These are phyloP conservation scores for Lycia hirtaria DNA, from an alignment of 2,888 invertebrate species.

Conservation along the genomic window DNA sequence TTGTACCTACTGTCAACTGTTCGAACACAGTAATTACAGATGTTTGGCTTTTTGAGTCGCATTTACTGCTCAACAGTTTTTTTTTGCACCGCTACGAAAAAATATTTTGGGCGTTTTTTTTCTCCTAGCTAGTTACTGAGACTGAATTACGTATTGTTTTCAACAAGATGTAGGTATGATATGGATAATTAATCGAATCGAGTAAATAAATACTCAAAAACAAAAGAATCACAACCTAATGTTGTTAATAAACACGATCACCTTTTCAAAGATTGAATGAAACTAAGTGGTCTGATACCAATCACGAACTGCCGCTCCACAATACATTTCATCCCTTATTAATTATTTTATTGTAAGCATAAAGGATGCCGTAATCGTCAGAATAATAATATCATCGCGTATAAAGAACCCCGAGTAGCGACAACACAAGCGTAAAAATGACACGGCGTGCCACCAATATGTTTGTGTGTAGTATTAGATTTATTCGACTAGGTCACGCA, in stretches of 20 bases:
- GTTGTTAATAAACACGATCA: slow-evolving; percentile 70
- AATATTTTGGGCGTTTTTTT: not conserved
- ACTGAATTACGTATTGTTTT: not conserved
- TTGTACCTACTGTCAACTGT: slow-evolving; percentile 82
- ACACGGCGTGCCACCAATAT: slow-evolving; percentile 81
- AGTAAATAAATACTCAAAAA: slow-evolving; percentile 16
- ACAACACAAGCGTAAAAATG: slow-evolving; percentile 85
- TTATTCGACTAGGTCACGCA: slow-evolving; percentile 85
- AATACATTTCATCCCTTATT: slow-evolving; percentile 85
- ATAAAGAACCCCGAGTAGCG: slow-evolving; percentile 83
- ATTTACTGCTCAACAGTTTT: slow-evolving; percentile 1
- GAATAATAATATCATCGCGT: slow-evolving; percentile 85
- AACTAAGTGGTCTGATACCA: slow-evolving; percentile 76
- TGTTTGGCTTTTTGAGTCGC: slow-evolving; percentile 27
- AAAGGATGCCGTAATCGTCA: slow-evolving; percentile 85
- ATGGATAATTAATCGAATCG: not conserved
- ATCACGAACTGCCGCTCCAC: slow-evolving; percentile 76
- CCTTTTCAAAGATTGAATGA: slow-evolving; percentile 72
- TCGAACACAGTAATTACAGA: slow-evolving; percentile 64
- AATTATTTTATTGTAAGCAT: slow-evolving; percentile 85
- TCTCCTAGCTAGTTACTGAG: too few species aligned
- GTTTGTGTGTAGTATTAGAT: slow-evolving; percentile 84
- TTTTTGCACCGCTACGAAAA: not conserved
- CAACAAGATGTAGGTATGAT: not conserved
- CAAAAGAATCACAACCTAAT: slow-evolving; percentile 50